phyloP scores from a whole-genome alignment of 1,140 invertebrate species.

The Pogonognathellus flavescens region DNA sequence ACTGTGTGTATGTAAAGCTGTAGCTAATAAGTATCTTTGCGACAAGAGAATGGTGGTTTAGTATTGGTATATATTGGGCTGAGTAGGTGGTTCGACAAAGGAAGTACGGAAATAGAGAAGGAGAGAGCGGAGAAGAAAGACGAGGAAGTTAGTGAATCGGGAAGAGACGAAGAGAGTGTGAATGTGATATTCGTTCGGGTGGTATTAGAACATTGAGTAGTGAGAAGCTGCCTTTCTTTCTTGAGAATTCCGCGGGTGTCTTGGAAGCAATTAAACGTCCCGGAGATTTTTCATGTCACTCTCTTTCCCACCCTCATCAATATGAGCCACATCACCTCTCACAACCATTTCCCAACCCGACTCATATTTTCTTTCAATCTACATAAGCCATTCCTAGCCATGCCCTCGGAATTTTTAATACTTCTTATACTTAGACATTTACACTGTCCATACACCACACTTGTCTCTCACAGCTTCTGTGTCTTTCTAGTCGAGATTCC shows the following conservation, averaged over 20 bases:
- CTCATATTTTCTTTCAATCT: constrained; percentile 68
- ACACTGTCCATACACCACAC: neutral
- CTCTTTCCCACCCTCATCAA: constrained; percentile 64
- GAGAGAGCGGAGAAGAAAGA: neutral
- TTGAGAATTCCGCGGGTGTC: constrained; percentile 66
- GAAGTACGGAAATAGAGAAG: neutral
- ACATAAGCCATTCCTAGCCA: constrained; percentile 66
- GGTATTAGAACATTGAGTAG: constrained; percentile 12
- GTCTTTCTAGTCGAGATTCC: neutral
- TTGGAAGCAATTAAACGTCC: constrained; percentile 67
- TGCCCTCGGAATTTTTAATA: constrained; percentile 67
- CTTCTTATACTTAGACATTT: constrained; percentile 2
- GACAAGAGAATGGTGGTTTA: neutral
- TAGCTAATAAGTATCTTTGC: neutral
- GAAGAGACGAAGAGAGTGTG: neutral
- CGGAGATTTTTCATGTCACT: constrained; percentile 67
- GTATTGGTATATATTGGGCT: neutral
- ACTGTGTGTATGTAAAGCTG: neutral
- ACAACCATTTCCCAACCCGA: constrained; percentile 62
- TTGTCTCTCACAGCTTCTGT: neutral
- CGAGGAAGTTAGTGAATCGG: neutral
- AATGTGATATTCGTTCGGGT: neutral
- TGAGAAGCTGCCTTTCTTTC: constrained; percentile 26
- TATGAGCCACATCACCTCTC: constrained; percentile 65
- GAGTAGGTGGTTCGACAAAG: neutral